Evolutionary conservation across 2,113 vertebrate species (phyloP).

Genomic region (Polyodon spathula): DNA sequence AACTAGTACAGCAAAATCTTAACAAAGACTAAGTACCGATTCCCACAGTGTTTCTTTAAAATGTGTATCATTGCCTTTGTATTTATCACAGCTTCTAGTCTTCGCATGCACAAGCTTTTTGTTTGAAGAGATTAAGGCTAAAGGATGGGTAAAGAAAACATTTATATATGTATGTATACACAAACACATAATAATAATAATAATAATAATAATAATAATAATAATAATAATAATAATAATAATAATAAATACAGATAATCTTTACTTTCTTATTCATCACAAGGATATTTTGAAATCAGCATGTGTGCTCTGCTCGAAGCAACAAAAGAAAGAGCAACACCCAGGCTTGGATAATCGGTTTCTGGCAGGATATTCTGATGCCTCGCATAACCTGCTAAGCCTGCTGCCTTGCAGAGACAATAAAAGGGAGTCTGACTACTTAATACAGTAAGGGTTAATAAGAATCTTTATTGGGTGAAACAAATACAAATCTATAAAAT

Average conservation of each 20-base stretch:
- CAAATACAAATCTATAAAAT: neutral
- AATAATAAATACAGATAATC: neutral
- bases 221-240: neutral
- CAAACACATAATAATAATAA: neutral
- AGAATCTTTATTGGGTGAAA: too few species aligned
- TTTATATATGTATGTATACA: neutral
- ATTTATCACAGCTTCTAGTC: too few species aligned
- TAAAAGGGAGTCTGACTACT: too few species aligned
- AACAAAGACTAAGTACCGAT: too few species aligned
- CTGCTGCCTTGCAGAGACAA: too few species aligned
- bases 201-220: neutral
- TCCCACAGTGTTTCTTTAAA: too few species aligned
- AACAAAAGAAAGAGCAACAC: constrained; percentile 18
- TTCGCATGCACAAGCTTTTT: too few species aligned
- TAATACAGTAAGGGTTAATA: too few species aligned
- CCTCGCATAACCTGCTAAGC: neutral
- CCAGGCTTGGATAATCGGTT: constrained; percentile 6
- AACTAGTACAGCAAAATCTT: too few species aligned
- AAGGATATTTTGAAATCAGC: constrained; percentile 10
- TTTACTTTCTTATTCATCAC: neutral
- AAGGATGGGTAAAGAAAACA: too few species aligned
- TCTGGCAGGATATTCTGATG: neutral
- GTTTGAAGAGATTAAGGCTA: too few species aligned
- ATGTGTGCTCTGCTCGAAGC: neutral
- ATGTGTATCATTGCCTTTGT: too few species aligned